phyloP scores from a whole-genome alignment of 2,888 invertebrate species.

The Calameuta idolon region DNA sequence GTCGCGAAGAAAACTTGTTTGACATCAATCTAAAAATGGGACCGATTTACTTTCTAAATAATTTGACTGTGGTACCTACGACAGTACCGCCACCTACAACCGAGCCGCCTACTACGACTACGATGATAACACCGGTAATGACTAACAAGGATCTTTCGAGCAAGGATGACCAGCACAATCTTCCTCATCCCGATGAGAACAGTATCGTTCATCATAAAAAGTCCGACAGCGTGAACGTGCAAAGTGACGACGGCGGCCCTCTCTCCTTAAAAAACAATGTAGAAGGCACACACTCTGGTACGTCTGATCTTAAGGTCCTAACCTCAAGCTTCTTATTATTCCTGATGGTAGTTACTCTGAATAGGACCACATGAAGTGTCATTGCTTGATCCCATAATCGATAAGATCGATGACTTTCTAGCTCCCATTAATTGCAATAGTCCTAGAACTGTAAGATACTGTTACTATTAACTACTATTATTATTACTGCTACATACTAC shows the following conservation, averaged over 20 bases:
- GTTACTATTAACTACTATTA: slow-evolving; percentile 11
- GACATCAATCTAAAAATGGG: slow-evolving; percentile 80
- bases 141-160: slow-evolving; percentile 71
- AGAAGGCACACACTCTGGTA: slow-evolving; percentile 22
- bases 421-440: slow-evolving; percentile 26
- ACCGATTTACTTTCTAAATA: slow-evolving; percentile 81
- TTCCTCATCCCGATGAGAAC: slow-evolving; percentile 61
- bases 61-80: slow-evolving; percentile 83
- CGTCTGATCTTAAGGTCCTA: background rate
- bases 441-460: slow-evolving; percentile 27
- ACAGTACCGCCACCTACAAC: slow-evolving; percentile 75
- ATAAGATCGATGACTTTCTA: slow-evolving; percentile 14
- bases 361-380: slow-evolving; percentile 50
- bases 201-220: slow-evolving; percentile 60
- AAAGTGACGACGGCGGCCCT: slow-evolving; percentile 60
- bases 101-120: slow-evolving; percentile 57
- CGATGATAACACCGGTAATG: slow-evolving; percentile 71
- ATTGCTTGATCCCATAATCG: background rate
- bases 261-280: slow-evolving; percentile 54
- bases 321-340: slow-evolving; percentile 2
- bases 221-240: slow-evolving; percentile 61
- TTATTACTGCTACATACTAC: background rate
- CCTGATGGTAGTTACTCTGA: slow-evolving; percentile 22
- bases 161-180: slow-evolving; percentile 29
- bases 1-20: slow-evolving; percentile 75